Evolutionary conservation across 2,797 vertebrate species (phyloP), one percentile per base, ranked within the genome.

Genomic region (Rousettus madagascariensis): DNA sequence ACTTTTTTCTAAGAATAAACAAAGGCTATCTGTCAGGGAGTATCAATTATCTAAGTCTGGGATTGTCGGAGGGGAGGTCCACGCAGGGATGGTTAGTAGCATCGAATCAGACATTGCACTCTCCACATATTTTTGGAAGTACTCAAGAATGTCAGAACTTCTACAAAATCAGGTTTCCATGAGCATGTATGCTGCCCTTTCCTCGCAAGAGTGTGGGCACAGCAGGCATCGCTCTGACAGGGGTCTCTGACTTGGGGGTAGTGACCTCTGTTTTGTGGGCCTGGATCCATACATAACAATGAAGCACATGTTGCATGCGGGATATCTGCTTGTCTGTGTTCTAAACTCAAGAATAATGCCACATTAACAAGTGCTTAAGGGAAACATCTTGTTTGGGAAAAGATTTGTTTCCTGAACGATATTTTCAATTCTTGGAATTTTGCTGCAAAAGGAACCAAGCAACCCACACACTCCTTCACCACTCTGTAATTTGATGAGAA

Each of bases 11-110:
- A 6, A 41, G 28, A 28, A 59, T 46, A 24, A 28, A 59, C 15
- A 24, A 80, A 49, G 53, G 28, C 13, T 8, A 1, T n/a, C 26
- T 66, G 11, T 5, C 57, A 24, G 7, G 2, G 19, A 49, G 24
- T 17, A n/a, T 8, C 38, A 65, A 5, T 1, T 6, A 0, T 20
- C 12, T 15, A 11, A 11, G 26, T 33, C 17, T 71, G 17, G 38
- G n/a, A 6, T 8, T 28, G 2, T 89, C 10, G 63, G 61, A 69
- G 24, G 20, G 51, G 15, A 68, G 55, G 41, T 17, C 2, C 51
- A 26, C 1, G 3, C 46, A 11, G 5, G 16, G 6, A 26, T 7
- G 49, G 3, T 41, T 26, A 43, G 4, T 6, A n/a, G 0, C 26
- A 36, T 4, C 69, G n/a, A 77, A 69, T 43, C 49, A 43, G 57